Base-by-base conservation (phyloP, 2,113 vertebrate species). In the Platycercus adscitus region DNA sequence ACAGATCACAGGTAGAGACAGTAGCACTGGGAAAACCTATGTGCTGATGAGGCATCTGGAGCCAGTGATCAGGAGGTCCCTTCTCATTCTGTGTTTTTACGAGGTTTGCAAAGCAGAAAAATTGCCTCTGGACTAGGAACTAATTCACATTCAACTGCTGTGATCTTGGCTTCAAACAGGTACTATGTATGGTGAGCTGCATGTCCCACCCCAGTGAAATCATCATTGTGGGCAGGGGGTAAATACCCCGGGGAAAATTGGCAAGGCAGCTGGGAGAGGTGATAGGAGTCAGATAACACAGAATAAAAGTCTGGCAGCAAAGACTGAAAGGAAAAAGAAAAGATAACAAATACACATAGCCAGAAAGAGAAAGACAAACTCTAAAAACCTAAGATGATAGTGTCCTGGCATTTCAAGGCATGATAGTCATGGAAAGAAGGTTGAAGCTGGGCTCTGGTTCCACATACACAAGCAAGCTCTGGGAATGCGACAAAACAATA, bases 171-270 rank as follows among this genome's bases (percentile, higher is more conserved):
- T 91, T 58, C 63, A n/a, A 70, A 53, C 44, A 82, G 37, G 15
- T 55, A 78, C 39, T 43, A 28, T 46, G 28, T 16, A 43, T 15
- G 55, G 56, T 31, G n/a, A 66, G 60, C 72, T 89, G 72, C 50
- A 64, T 11, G 60, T 66, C 75, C 82, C 71, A 94, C 41, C 41
- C 49, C 1, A 3, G 46, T 81, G 68, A 70, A 88, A 88, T 78
- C 23, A 52, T 25, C 29, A 6, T 4, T 35, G 79, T 26, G 66
- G 73, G 66, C 87, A 91, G 31, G 18, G 13, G 28, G 58, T n/a
- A 53, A 93, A 89, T 60, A 43, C 29, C 55, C 33, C 29, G n/a
- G 44, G 81, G 84, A 72, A 82, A 92, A 82, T 29, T 43, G 43
- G 20, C 12, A 56, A 60, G 72, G 72, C 55, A 81, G 12, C 73